A percentile compares a stretch with the other conserved stretches of the same genome.
Evolutionary conservation across 2,888 invertebrate species (phyloP).

Genomic region (Harpalus rufipes): DNA sequence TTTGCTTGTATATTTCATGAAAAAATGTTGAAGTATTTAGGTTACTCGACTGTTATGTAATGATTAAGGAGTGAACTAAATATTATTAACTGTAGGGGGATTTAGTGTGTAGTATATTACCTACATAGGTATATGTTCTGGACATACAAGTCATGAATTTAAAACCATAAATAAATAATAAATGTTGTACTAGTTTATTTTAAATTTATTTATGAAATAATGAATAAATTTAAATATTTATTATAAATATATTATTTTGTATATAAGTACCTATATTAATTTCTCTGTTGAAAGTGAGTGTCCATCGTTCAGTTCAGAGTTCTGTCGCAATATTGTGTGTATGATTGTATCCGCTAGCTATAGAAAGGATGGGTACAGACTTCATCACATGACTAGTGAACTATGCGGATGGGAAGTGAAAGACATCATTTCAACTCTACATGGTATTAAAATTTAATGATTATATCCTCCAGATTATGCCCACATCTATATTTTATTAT

Average conservation of each 20-base stretch:
- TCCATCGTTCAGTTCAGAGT: neutral
- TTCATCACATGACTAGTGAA: neutral
- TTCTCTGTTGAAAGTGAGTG: slow-evolving; percentile 1
- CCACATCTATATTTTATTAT: too few species aligned
- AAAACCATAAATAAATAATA: too few species aligned
- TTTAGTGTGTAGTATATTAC: neutral
- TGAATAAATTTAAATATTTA: neutral
- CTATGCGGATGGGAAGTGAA: neutral
- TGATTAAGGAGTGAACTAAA: neutral
- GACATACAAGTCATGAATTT: too few species aligned
- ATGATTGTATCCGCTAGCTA: neutral
- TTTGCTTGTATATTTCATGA: neutral
- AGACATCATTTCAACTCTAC: neutral
- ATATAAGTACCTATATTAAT: neutral
- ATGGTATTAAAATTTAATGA: too few species aligned
- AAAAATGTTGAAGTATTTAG: neutral
- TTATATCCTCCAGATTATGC: too few species aligned
- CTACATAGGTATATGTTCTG: too few species aligned
- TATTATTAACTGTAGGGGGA: neutral
- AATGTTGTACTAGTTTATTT: neutral
- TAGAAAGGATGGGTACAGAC: neutral
- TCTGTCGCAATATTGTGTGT: neutral
- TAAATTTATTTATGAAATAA: neutral
- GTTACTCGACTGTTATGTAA: neutral
- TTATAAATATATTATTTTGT: neutral